These are phyloP conservation scores for Euura saliciscinereae DNA, from an alignment of 1,140 invertebrate genomes.

Conservation along the genomic window DNA sequence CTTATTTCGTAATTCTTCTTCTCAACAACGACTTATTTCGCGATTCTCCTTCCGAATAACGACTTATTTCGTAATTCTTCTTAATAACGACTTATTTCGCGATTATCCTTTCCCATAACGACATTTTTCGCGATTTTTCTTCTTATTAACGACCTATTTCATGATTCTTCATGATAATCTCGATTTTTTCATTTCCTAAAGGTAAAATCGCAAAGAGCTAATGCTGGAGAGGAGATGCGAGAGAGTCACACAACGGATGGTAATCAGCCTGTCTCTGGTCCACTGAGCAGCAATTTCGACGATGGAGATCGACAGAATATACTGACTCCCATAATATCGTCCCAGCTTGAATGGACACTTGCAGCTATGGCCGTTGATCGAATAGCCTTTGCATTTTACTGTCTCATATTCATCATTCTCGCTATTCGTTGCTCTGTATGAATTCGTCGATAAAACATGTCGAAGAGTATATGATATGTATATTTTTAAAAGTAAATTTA, in stretches of 20 bases:
- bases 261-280: slow-evolving; percentile 41
- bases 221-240: slow-evolving; percentile 54
- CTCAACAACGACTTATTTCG: too few species aligned
- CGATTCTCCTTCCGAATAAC: neutral
- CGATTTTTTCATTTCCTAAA: slow-evolving; percentile 13
- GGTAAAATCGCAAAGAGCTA: slow-evolving; percentile 45
- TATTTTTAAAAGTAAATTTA: too few species aligned
- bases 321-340: slow-evolving; percentile 44
- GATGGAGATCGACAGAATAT: slow-evolving; percentile 54
- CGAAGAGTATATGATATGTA: too few species aligned
- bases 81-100: neutral
- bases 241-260: slow-evolving; percentile 48
- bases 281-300: slow-evolving; percentile 34
- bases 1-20: too few species aligned
- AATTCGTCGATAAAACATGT: too few species aligned
- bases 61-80: slow-evolving; percentile 20
- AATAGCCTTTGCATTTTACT: slow-evolving; percentile 64
- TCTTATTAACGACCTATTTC: too few species aligned
- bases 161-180: too few species aligned
- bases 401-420: slow-evolving; percentile 60
- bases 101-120: too few species aligned
- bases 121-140: too few species aligned
- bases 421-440: slow-evolving; percentile 53
- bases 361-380: slow-evolving; percentile 68
- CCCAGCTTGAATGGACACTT: slow-evolving; percentile 68